Evolutionary conservation across 1,140 invertebrate genomes (phyloP), one percentile per base, ranked within the genome.

Genomic region (Brachionus plicatilis): DNA sequence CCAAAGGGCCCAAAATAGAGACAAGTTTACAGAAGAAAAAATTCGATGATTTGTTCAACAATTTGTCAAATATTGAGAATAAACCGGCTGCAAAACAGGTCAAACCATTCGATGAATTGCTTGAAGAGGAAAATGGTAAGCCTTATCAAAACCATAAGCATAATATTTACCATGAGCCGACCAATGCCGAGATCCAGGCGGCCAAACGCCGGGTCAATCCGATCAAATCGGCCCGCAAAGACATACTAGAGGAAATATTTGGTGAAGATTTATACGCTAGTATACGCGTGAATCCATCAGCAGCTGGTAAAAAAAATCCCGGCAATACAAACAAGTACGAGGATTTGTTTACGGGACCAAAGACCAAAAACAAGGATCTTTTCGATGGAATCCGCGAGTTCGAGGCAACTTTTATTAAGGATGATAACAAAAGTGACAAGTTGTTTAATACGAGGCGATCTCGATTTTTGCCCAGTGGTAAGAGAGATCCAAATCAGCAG

Each of bases 41-140:
- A 68, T 82, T 82, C 33, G 79, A 82, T 47, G 79, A 82, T 47
- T 65, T 82, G 11, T 82, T 82, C 24, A 82, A 65, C 29, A 80
- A 50, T 37, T 65, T 79, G 11, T 50, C 45, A 3, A 24, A 53
- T 50, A 20, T 29, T 56, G 41, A 78, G 1, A 78, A 20, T 33
- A 68, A 68, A 33, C 12, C 33, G 7, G 27, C 12, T 17, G 41
- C 24, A 7, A 47, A 78, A 14, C 24, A 56, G 12, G 3, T 20
- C n/a, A 78, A 50, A 17, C 24, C 60, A 12, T 68, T 82, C 43
- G 79, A 82, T 65, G 79, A 82, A 5, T 47, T 82, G 47, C 33
- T 76, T n/a, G 72, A 76, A 29, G 72, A 76, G 20, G 72, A 76
- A 53, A 76, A 76, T 50, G 3, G 29, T 12, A 76, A 50, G 33